Evolutionary conservation across 2,113 vertebrate genomes (phyloP), one percentile per base, ranked within the genome.

Genomic region (Hassar affinis): DNA sequence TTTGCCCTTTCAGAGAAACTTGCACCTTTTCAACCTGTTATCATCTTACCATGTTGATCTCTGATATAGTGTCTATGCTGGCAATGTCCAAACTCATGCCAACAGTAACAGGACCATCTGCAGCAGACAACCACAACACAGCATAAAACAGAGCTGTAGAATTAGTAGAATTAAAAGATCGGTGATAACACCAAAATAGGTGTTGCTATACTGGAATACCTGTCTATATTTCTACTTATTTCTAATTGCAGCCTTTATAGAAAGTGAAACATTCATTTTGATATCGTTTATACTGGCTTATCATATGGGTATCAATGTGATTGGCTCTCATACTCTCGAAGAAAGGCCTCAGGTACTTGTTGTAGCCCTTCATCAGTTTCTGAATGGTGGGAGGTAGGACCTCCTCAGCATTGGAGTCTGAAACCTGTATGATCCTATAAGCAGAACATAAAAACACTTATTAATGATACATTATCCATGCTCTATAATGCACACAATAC

Each of bases 41-140:
- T 6, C 35, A 78, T 78, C 92, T 90, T 92, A 97, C 96, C 96
- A 97, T 97, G 88, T 97, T 97, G 88, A 97, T 97, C 93, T 97
- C 96, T 85, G 96, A 97, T 92, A 97, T 97, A 45, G 95, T 97
- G 88, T 97, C 96, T 87, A 97, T 97, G 91, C 96, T 97, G 89
- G 96, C 96, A 61, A 97, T 96, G 87, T 97, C 96, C 94, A 97
- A 85, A 86, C 96, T 97, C 96, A 97, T 97, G 35, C 96, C 96
- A 51, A 97, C 91, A 0, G 94, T 95, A 42, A 97, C 96, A 12
- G 96, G 96, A n/a, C 95, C 95, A 92, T 96, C 96, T 97, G 64
- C 18, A 87, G 81, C 79, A 27, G 76, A 74, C 87, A 35, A 79
- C 35, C 18, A 80, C 20, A 80, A 30, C 59, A 80, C 49, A 47